Evolutionary conservation across 2,888 invertebrate species (phyloP).

Genomic region (Scaptomyza flava): DNA sequence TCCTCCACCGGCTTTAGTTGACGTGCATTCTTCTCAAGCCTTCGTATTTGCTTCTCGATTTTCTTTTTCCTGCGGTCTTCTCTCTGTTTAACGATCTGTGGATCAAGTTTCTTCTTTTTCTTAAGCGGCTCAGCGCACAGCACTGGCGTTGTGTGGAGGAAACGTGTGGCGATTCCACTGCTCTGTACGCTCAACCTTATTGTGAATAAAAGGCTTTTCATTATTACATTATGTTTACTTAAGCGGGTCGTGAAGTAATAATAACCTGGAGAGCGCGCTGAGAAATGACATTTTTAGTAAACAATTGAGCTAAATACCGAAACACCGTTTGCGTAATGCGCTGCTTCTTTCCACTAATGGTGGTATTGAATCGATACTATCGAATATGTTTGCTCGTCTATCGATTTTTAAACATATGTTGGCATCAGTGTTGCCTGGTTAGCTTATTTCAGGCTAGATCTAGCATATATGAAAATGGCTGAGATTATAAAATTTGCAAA

Average conservation of each 20-base stretch:
- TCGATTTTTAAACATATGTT: constrained; percentile 26
- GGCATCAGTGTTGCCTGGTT: too few relatives aligned
- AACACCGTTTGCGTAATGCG: constrained; percentile 62
- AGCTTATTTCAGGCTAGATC: too few relatives aligned
- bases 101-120: constrained; percentile 94
- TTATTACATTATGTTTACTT: not conserved
- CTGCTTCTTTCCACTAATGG: constrained; percentile 33
- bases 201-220: constrained; percentile 11
- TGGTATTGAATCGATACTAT: not conserved
- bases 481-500: too few relatives aligned
- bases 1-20: constrained; percentile 97
- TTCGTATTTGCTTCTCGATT: constrained; percentile 93
- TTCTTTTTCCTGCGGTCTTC: constrained; percentile 93
- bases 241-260: not conserved
- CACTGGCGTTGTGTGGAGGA: constrained; percentile 76
- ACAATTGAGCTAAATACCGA: constrained; percentile 27
- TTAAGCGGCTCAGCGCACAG: constrained; percentile 92
- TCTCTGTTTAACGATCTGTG: constrained; percentile 90
- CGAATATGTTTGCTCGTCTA: not conserved
- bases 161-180: constrained; percentile 37
- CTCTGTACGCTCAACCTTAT: constrained; percentile 62
- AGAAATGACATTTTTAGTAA: constrained; percentile 70
- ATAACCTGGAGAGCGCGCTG: constrained; percentile 66
- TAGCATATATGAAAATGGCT: too few relatives aligned
- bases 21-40: constrained; percentile 91